A percentile compares a stretch with the other conserved stretches of the same genome.
Evolutionary conservation across 2,797 vertebrate species (phyloP).

Genomic region (Telmatherina bonti): DNA sequence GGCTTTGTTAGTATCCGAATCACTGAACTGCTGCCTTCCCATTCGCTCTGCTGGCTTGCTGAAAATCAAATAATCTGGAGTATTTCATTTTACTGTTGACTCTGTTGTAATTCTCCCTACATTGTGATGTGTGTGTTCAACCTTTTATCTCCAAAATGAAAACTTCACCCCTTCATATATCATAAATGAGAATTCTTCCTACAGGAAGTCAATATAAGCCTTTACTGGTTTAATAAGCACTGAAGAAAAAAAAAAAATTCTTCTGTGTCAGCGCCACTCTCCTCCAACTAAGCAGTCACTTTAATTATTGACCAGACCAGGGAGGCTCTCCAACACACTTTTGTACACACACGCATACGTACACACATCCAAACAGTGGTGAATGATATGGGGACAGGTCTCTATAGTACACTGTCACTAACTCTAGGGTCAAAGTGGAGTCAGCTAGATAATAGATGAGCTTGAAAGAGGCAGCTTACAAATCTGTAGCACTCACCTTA

Average conservation of each 20-base stretch:
- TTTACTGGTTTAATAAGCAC: slow-evolving; percentile 37
- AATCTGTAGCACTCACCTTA: slow-evolving; percentile 57
- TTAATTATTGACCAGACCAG: slow-evolving; percentile 65
- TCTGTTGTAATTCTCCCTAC: slow-evolving; percentile 1
- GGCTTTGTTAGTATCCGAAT: slow-evolving; percentile 32
- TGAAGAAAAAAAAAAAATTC: slow-evolving; percentile 36
- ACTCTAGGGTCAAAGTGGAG: slow-evolving; percentile 65
- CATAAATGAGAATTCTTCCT: slow-evolving; percentile 36
- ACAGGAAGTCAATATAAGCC: no score
- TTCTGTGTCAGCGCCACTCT: slow-evolving; percentile 26
- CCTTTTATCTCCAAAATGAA: slow-evolving; percentile 15
- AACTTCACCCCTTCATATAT: slow-evolving; percentile 38
- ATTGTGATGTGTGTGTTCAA: slow-evolving; percentile 6
- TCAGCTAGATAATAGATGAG: slow-evolving; percentile 80
- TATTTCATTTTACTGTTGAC: slow-evolving; percentile 19
- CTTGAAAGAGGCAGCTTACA: slow-evolving; percentile 50
- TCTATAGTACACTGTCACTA: slow-evolving; percentile 47
- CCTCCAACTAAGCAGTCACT: slow-evolving; percentile 33
- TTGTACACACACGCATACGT: slow-evolving; percentile 14
- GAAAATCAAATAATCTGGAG: slow-evolving; percentile 14
- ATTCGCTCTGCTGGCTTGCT: slow-evolving; percentile 17
- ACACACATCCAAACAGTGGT: slow-evolving; percentile 28
- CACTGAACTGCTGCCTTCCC: slow-evolving; percentile 19
- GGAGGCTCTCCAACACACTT: slow-evolving; percentile 32
- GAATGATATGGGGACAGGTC: slow-evolving; percentile 57